phyloP scores from a whole-genome alignment of 2,888 invertebrate species.

The Anoplius nigerrimus region DNA sequence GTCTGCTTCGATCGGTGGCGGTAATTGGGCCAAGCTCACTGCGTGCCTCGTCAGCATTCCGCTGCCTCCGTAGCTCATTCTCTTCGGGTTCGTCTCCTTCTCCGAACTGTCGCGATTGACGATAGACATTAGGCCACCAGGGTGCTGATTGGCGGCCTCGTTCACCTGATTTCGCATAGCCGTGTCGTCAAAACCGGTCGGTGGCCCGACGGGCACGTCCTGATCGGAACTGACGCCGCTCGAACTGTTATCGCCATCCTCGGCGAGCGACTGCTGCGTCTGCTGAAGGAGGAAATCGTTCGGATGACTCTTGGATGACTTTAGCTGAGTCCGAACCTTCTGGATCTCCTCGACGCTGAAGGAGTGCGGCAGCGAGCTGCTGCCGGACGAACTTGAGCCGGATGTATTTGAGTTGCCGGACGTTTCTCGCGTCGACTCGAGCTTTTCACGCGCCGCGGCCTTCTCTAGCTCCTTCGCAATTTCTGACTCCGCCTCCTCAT shows the following conservation, averaged over 20 bases:
- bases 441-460: slow-evolving; percentile 74
- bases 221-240: slow-evolving; percentile 93
- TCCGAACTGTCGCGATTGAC: slow-evolving; percentile 57
- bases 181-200: slow-evolving; percentile 75
- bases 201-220: slow-evolving; percentile 80
- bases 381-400: slow-evolving; percentile 76
- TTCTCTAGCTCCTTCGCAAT: slow-evolving; percentile 78
- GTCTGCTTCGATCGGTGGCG: slow-evolving; percentile 85
- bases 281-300: slow-evolving; percentile 83
- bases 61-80: slow-evolving; percentile 68
- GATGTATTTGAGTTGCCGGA: slow-evolving; percentile 75
- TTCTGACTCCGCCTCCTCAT: slow-evolving; percentile 73
- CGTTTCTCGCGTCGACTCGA: slow-evolving; percentile 74
- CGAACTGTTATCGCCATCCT: slow-evolving; percentile 92
- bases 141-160: slow-evolving; percentile 53
- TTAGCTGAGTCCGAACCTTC: slow-evolving; percentile 88
- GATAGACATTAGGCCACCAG: slow-evolving; percentile 57
- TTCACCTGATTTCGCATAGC: slow-evolving; percentile 71
- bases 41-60: slow-evolving; percentile 81
- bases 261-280: slow-evolving; percentile 74
- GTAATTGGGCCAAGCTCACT: slow-evolving; percentile 86
- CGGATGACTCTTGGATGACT: slow-evolving; percentile 91
- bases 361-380: slow-evolving; percentile 88
- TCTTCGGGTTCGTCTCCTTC: slow-evolving; percentile 65
- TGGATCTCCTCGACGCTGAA: slow-evolving; percentile 93